Base-by-base conservation (phyloP, 2,797 vertebrate species). In the Urocyon cinereoargenteus region DNA sequence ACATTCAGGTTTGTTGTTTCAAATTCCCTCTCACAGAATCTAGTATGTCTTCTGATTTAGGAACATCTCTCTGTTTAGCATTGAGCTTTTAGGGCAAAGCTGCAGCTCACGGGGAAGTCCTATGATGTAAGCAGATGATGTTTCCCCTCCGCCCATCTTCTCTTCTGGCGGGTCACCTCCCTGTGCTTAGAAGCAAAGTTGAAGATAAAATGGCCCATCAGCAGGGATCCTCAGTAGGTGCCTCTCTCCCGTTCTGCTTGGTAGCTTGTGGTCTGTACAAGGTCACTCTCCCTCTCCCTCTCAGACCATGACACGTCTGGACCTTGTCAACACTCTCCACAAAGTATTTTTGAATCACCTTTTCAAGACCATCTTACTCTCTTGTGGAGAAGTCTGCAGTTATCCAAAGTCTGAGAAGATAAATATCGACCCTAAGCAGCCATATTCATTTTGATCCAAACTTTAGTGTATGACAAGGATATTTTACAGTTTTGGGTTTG, bases 401-500 rank as follows among this genome's bases (percentile, higher is more conserved):
- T 68, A 28, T 36, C 3, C 53, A 61, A 34, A 86, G 2, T 96
- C 55, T 45, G 18, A 96, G 55, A 36, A 70, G 40, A 66, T 73
- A 26, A 83, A 91, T 9, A 61, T 11, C 2, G n/a, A n/a, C 24
- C 68, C 75, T 79, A 40, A 49, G 8, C 12, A 40, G 51, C 55
- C 28, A 45, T 11, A 7, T 3, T 8, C 12, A 40, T 53, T 64
- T 86, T 28, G 19, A 2, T 87, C 34, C 14, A 34, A 18, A 73
- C 77, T 73, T 72, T 59, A 55, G 5, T 82, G 5, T 10, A 21
- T 45, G 18, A 31, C 57, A 49, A 18, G 18, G 13, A 28, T 28
- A 21, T 68, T 83, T 55, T 86, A 12, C n/a, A 61, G n/a, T 62
- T 87, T 84, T 92, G 24, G 21, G 3, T 61, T 92, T 86, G 40